Percentiles rank a stretch among this genome's conserved stretches.
Conservation (phyloP, 1,140 invertebrate species). For the Geopemphigus sp. region DNA sequence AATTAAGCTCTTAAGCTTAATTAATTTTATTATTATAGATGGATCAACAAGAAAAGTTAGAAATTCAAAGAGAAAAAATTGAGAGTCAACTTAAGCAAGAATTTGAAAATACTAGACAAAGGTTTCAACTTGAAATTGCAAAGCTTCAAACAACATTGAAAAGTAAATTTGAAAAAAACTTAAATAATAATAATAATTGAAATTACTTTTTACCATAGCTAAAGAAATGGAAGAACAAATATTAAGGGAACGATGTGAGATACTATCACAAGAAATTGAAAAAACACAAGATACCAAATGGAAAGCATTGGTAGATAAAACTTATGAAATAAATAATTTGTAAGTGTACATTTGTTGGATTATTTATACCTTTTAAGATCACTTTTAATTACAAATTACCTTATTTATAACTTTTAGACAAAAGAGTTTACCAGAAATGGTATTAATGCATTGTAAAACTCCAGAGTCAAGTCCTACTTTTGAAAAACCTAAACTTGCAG, state of each 20-base stretch:
- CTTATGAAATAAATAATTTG: constrained; percentile 51
- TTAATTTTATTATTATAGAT: constrained; percentile 46
- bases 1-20: background rate
- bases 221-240: constrained; percentile 53
- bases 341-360: background rate
- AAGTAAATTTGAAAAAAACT: constrained; percentile 49
- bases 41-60: constrained; percentile 52
- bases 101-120: constrained; percentile 52
- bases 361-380: background rate
- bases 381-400: too few relatives aligned
- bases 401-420: background rate
- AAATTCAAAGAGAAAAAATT: constrained; percentile 51
- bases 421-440: background rate
- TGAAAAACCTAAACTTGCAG: background rate
- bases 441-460: constrained; percentile 1
- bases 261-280: constrained; percentile 51
- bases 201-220: constrained; percentile 43
- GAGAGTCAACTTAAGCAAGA: constrained; percentile 53
- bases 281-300: constrained; percentile 50
- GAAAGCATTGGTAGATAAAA: constrained; percentile 52
- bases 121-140: constrained; percentile 52
- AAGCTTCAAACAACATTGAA: constrained; percentile 53
- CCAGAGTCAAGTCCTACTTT: constrained; percentile 29
- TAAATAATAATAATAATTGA: background rate
- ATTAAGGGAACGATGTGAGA: constrained; percentile 53